Conservation (phyloP, 2,797 vertebrate genomes). For the Tangara arthus region DNA sequence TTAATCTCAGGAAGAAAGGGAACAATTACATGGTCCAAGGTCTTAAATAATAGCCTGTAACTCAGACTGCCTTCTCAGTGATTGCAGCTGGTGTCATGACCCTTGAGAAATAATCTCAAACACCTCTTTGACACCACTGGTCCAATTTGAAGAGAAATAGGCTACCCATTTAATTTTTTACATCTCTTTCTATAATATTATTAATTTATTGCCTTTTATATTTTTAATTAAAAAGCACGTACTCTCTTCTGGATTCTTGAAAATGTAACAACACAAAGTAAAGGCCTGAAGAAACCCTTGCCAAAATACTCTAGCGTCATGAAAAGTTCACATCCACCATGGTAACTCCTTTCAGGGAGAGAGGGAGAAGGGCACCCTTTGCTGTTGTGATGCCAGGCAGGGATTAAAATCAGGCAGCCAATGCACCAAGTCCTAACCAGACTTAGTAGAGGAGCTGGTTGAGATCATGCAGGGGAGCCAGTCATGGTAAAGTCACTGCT, state of each 20-base stretch:
- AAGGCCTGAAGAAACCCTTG: background rate
- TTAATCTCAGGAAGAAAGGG: slow-evolving; percentile 11
- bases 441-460: background rate
- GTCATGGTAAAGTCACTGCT: background rate
- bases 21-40: background rate
- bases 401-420: background rate
- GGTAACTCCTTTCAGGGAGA: background rate
- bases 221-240: background rate
- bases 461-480: background rate
- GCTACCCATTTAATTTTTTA: background rate
- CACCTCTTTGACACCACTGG: background rate
- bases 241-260: background rate
- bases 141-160: background rate
- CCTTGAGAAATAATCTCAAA: background rate
- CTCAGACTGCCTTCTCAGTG: background rate
- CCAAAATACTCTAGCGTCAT: background rate
- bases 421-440: background rate
- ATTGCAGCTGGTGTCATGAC: background rate
- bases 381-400: rapidly evolving
- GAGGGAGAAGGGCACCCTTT: background rate
- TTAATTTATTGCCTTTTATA: background rate
- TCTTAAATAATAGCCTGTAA: background rate
- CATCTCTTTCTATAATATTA: background rate
- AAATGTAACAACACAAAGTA: background rate
- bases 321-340: background rate